Evolutionary conservation across 2,113 vertebrate genomes (phyloP), one percentile per base, ranked within the genome.

Genomic region (Empidonax traillii): DNA sequence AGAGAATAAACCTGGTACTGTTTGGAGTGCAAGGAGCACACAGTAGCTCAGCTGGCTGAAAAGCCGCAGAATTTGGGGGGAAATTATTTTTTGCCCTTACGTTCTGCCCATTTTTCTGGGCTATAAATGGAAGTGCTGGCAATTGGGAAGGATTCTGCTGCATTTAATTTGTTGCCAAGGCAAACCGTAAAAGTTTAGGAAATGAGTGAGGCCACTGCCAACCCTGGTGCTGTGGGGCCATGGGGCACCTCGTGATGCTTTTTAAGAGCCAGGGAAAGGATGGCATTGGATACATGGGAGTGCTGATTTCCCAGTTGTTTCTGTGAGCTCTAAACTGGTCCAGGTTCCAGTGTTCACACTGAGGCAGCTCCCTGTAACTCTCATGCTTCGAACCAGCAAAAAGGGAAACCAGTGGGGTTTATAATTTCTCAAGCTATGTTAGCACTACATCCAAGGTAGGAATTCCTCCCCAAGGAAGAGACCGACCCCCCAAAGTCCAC

Each of bases 191-290:
- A 23, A 35, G 12, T 4, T 9, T 12, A 14, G 21, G 37, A 39
- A 72, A 39, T 11, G 0, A 12, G 52, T 1, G 21, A 49, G 49
- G 9, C 0, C 1, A 5, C 6, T 11, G 33, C n/a, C 7, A 3
- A 16, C 47, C 10, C 17, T 24, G 35, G 31, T 5, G 62, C 77
- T 14, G 19, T 3, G 13, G 37, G 33, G 12, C 47, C 7, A 3
- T 1, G 14, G 49, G 30, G 14, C 3, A 2, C 49, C 44, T 46
- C 0, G 7, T 2, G 4, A 37, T 18, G 37, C 41, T 37, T 51
- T 6, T 4, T 12, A 2, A 37, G n/a, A 71, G 51, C n/a, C 9
- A 3, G 58, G 53, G 30, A 31, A 65, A 10, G 55, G n/a, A 22
- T 19, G 58, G 37, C 41, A 2, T 41, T 16, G 69, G 30, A 47